Evolutionary conservation across 2,888 invertebrate genomes (phyloP).

Genomic region (Gryllus longicercus): DNA sequence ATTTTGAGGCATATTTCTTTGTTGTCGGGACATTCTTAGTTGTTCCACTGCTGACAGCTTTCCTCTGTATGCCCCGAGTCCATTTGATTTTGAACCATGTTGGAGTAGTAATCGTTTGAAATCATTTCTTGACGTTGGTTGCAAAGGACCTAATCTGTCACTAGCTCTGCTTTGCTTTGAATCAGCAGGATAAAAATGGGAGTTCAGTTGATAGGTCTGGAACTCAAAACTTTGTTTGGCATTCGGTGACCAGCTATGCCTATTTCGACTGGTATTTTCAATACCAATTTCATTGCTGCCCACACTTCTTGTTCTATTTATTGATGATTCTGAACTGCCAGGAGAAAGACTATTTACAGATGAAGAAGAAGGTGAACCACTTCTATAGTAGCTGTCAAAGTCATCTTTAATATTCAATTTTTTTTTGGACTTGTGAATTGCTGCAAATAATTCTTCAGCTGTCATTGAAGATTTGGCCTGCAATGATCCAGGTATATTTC

Average conservation of each 20-base stretch:
- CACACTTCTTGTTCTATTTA: slow-evolving; percentile 47
- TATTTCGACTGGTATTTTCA: slow-evolving; percentile 43
- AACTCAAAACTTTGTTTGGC: slow-evolving; percentile 37
- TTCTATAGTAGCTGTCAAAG: slow-evolving; percentile 30
- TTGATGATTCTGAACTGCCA: slow-evolving; percentile 52
- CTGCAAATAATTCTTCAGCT: slow-evolving; percentile 73
- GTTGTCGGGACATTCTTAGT: slow-evolving; percentile 58
- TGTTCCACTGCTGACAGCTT: slow-evolving; percentile 77
- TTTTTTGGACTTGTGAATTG: slow-evolving; percentile 73
- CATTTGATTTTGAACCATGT: slow-evolving; percentile 53
- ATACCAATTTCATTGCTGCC: background rate
- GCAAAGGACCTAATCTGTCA: slow-evolving; percentile 43
- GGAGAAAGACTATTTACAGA: slow-evolving; percentile 53
- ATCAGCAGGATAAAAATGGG: slow-evolving; percentile 40
- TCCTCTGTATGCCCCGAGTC: slow-evolving; percentile 46
- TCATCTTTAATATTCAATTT: slow-evolving; percentile 60
- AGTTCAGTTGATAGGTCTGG: slow-evolving; percentile 29
- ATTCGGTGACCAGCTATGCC: slow-evolving; percentile 64
- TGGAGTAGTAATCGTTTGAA: slow-evolving; percentile 77
- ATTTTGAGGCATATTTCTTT: slow-evolving; percentile 44
- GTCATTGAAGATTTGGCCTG: slow-evolving; percentile 67
- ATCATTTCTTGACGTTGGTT: slow-evolving; percentile 76
- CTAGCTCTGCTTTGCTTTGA: slow-evolving; percentile 50
- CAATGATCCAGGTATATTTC: no score
- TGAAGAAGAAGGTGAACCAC: slow-evolving; percentile 47